phyloP scores from a whole-genome alignment of 2,113 vertebrate species.

The Sigmodon hispidus region DNA sequence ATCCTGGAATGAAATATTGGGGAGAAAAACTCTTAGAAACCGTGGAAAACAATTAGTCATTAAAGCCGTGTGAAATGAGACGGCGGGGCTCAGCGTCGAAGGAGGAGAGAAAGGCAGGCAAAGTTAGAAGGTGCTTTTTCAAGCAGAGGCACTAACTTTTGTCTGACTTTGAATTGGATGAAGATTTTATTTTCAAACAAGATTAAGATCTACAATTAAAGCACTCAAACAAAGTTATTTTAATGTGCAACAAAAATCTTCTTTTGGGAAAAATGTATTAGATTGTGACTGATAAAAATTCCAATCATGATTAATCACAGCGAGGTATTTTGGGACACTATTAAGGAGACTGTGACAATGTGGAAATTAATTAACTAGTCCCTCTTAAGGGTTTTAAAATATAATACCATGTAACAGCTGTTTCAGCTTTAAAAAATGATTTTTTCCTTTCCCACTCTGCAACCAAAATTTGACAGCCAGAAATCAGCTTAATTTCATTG shows the following conservation, averaged over 20 bases:
- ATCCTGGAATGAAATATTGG: conserved; percentile 87
- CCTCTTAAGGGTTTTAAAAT: conserved; percentile 79
- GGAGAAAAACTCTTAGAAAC: conserved; percentile 82
- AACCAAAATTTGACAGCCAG: conserved; percentile 71
- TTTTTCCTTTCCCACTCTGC: conserved; percentile 75
- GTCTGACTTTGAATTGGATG: conserved; percentile 75
- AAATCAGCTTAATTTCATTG: conserved; percentile 76
- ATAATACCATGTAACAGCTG: conserved; percentile 81
- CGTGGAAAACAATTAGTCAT: conserved; percentile 83
- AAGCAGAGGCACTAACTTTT: conserved; percentile 77
- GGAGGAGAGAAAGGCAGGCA: conserved; percentile 58
- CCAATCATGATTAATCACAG: conserved; percentile 85
- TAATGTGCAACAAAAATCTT: conserved; percentile 82
- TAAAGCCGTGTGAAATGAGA: conserved; percentile 81
- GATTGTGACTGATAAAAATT: conserved; percentile 86
- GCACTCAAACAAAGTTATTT: conserved; percentile 83
- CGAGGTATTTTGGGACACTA: conserved; percentile 84
- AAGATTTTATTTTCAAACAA: conserved; percentile 85
- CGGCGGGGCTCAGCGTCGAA: conserved; percentile 38
- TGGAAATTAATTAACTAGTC: conserved; percentile 87
- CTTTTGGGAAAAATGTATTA: conserved; percentile 77
- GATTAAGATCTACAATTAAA: conserved; percentile 85
- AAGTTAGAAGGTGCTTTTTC: conserved; percentile 76
- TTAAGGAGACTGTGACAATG: conserved; percentile 84
- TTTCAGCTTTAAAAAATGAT: conserved; percentile 75